These are phyloP conservation scores for Alsophila aescularia DNA, from an alignment of 2,888 invertebrate species.

Conservation along the genomic window DNA sequence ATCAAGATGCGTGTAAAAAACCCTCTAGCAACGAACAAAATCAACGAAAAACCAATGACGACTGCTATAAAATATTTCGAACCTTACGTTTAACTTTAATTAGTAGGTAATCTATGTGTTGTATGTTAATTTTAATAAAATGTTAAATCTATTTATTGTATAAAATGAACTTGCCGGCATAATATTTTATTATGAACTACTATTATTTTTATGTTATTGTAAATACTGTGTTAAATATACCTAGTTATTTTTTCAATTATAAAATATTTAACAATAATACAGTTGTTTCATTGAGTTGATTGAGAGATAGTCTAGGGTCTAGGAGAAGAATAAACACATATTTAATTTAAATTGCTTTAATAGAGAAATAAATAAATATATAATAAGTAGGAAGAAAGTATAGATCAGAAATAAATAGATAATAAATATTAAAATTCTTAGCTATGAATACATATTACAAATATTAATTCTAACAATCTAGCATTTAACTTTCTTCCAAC, in stretches of 20 bases:
- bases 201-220: slow-evolving; percentile 75
- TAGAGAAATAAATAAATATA: neutral
- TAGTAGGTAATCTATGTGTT: slow-evolving; percentile 41
- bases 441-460: neutral
- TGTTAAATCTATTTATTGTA: slow-evolving; percentile 76
- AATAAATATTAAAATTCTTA: neutral
- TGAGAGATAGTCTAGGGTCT: neutral
- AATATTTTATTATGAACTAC: slow-evolving; percentile 62
- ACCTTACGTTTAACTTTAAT: slow-evolving; percentile 73
- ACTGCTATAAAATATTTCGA: slow-evolving; percentile 84
- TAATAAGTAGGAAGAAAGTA: neutral
- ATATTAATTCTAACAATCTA: neutral
- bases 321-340: neutral
- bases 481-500: slow-evolving; percentile 23
- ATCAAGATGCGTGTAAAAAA: slow-evolving; percentile 90
- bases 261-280: slow-evolving; percentile 67
- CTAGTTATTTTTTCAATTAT: slow-evolving; percentile 65
- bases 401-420: slow-evolving; percentile 1
- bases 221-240: slow-evolving; percentile 67
- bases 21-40: slow-evolving; percentile 84
- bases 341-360: too few relatives aligned
- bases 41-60: slow-evolving; percentile 83
- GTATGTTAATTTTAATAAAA: slow-evolving; percentile 55
- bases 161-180: slow-evolving; percentile 81
- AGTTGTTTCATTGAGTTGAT: slow-evolving; percentile 40